Evolutionary conservation across 1,140 invertebrate genomes (phyloP), one percentile per base, ranked within the genome.

Genomic region (Eubasilissa regina): DNA sequence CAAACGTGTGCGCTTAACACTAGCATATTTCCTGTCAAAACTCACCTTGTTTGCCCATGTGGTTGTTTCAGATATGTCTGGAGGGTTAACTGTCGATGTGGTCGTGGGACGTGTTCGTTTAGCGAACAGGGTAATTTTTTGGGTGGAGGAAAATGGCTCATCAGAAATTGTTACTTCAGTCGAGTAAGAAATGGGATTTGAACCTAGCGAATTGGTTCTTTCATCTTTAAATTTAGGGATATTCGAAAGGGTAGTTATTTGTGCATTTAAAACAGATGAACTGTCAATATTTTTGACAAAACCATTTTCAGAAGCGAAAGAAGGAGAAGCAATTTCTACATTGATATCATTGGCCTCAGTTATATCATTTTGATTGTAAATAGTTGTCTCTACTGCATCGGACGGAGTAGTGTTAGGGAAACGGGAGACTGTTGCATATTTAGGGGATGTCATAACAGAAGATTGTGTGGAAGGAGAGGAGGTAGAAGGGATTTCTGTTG

Each of bases 181-280:
- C 53, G 77, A 80, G 76, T 78, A 81, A 60, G 72, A 51, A 6
- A 81, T 53, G 60, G 75, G 82, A 78, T 81, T 82, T 55, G 84
- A 81, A 82, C 86, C 84, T 43, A 84, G 75, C 43, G 84, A 83
- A 51, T 81, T 78, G 13, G 77, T 80, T 75, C 84, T 84, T 3
- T 79, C 78, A 74, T 87, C 86, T 64, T 83, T 84, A 7, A 84
- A 79, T 76, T 78, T 86, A 0, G 86, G 85, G n/a, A 86, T 86
- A 79, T 89, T 89, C 35, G 89, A 83, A 47, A 89, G 83, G n/a
- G 89, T 89, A 12, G 89, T 88, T 85, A 89, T 88, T 85, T 89
- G 89, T 55, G 88, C 87, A 73, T 88, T 85, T 10, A 89, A 80
- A 48, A 89, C 82, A n/a, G 88, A 88, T 4, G 88, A 89, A 4